Evolutionary conservation across 1,140 invertebrate genomes (phyloP), one percentile per base, ranked within the genome.

Genomic region (Drosophila asahinai): DNA sequence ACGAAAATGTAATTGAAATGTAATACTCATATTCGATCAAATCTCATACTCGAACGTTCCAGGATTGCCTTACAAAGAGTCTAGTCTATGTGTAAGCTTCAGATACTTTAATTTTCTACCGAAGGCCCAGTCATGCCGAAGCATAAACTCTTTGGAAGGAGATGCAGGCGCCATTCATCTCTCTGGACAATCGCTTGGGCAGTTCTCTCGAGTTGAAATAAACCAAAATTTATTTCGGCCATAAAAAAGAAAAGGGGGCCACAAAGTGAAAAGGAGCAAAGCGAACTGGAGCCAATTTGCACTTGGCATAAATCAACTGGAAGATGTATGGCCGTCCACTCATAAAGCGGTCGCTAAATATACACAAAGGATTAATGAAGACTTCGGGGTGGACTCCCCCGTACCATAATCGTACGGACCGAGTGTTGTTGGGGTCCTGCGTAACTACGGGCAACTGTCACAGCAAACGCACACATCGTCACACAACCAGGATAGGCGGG

Each of bases 361-460:
- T 87, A 83, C 83, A 80, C 84, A 86, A 86, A 89, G 83, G 83
- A 86, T 86, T 87, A 83, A 86, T 80, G 86, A 83, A 83, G 66
- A 22, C 47, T 52, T 76, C 36, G 55, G 48, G 19, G 43, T 33
- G 54, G 33, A 42, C 64, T 17, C 15, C 27, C 49, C 36, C 70
- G 19, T 72, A 72, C 66, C 55, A 60, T 49, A 65, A 61, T 51
- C 38, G 48, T 48, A 40, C 38, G 49, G 47, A 40, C 55, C 38
- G 22, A 54, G 70, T 71, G 52, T 80, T 87, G 80, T 87, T 78
- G 48, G 65, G 62, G 75, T 75, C 84, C 80, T 45, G 55, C 27
- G 83, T 86, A 77, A 83, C 83, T 49, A 86, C n/a, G 84, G 83
- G 84, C 77, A 86, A 86, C 82, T 74, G 57, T 80, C 40, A 49